Evolutionary conservation across 2,113 vertebrate genomes (phyloP).

Genomic region (Barnardius zonarius): DNA sequence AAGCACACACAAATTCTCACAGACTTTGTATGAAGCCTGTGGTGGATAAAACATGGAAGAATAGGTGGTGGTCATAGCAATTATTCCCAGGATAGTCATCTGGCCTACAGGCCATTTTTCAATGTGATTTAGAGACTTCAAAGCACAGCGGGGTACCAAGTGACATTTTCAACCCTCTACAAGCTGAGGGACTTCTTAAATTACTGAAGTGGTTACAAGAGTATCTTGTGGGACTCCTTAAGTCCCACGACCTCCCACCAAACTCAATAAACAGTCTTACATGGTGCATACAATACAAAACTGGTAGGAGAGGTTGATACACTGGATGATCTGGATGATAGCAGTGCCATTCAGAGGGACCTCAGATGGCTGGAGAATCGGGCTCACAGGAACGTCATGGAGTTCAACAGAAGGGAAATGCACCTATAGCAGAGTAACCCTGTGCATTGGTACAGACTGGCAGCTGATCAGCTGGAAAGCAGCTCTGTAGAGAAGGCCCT

Average conservation of each 20-base stretch:
- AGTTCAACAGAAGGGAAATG: background rate
- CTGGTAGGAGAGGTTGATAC: background rate
- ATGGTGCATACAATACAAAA: background rate
- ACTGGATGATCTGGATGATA: too few relatives aligned
- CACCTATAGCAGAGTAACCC: background rate
- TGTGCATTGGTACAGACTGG: background rate
- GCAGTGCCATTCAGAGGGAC: background rate
- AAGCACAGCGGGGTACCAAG: background rate
- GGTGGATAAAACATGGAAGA: background rate
- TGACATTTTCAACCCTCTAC: background rate
- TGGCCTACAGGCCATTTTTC: background rate
- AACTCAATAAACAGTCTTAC: background rate
- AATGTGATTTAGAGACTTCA: background rate
- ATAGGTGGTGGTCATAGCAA: background rate
- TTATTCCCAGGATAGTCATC: background rate
- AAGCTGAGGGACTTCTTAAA: background rate
- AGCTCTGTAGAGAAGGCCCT: background rate
- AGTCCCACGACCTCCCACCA: background rate
- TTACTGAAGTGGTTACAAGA: background rate
- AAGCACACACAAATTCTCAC: background rate
- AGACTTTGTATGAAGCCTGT: background rate
- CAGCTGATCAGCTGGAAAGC: background rate
- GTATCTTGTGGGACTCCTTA: background rate
- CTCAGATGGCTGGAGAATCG: background rate
- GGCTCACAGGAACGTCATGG: background rate